Percentiles rank a stretch among this genome's conserved stretches.
Evolutionary conservation across 2,113 vertebrate genomes (phyloP).

Genomic region (Hippocampus abdominalis): DNA sequence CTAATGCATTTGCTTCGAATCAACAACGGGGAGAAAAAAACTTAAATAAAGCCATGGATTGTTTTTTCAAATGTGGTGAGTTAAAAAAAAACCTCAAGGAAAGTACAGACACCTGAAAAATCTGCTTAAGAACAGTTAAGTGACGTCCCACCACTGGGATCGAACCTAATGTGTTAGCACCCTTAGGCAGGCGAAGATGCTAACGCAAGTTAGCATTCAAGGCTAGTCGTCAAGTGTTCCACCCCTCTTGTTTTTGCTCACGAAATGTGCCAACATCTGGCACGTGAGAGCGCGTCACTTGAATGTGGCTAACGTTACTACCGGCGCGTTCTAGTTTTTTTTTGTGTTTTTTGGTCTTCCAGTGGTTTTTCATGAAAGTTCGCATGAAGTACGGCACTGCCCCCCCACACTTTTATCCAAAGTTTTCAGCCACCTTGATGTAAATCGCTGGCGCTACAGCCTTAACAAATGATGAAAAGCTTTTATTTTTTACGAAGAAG

Average conservation of each 20-base stretch:
- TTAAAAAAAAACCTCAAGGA: no score
- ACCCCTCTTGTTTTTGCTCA: constrained; percentile 67
- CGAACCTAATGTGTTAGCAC: constrained; percentile 11
- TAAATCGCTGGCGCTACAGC: constrained; percentile 62
- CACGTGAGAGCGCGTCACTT: constrained; percentile 49
- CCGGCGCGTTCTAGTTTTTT: constrained; percentile 64
- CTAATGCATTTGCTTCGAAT: no score
- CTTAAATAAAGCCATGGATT: no score
- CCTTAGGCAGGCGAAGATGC: not conserved
- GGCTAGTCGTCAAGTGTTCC: constrained; percentile 49
- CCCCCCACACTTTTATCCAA: constrained; percentile 34
- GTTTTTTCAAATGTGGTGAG: no score
- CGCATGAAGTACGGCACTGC: no score
- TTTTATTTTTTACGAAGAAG: constrained; percentile 73
- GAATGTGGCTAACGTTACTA: constrained; percentile 69
- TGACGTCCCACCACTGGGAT: not conserved
- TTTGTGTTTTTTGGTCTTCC: constrained; percentile 52
- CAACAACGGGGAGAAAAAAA: no score
- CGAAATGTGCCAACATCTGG: constrained; percentile 72
- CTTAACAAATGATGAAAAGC: constrained; percentile 69
- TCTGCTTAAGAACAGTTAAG: not conserved
- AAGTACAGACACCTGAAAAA: not conserved
- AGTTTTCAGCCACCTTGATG: constrained; percentile 61
- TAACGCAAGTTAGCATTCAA: constrained; percentile 12
- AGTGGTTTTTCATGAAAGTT: not conserved